Base-by-base conservation (phyloP, 2,888 invertebrate genomes). In the Eurois occulta region DNA sequence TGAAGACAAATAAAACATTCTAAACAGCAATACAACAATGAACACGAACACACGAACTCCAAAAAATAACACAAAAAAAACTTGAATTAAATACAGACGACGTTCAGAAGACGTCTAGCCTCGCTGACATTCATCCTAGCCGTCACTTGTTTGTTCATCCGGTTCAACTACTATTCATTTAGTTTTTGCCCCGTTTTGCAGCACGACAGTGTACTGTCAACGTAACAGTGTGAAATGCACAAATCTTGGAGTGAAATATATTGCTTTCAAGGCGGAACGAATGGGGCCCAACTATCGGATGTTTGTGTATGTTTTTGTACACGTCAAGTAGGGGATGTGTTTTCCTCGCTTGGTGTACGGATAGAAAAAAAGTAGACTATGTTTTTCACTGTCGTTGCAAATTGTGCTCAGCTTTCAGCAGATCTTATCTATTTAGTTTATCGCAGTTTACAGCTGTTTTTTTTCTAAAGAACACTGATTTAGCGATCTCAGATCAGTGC, bases 241-340 rank as follows among this genome's bases (percentile, higher is more conserved):
- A 87, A 88, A 87, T 88, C 87, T 87, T 83, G 75, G 76, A 81
- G 78, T 69, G 75, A 80, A 85, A 88, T 85, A 78, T 77, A 87
- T 87, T 88, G 85, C 87, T 74, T 82, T 78, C 71, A 77, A 77
- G 85, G 67, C 71, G 65, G 74, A 84, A 84, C 70, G 75, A 72
- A 85, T 79, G 85, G 75, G 72, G 62, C 58, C 76, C 72, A 73
- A 65, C 82, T 76, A 85, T 85, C 70, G 75, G 62, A 78, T 81
- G 81, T 74, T 74, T 41, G 76, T 62, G 75, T 66, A 38, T 18
- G 79, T 82, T 81, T 81, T 82, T 82, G 67, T 81, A 68, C 75
- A 75, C 62, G 66, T 78, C 78, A 74, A 58, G 77, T 10, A 6
- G 52, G 38, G n/a, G 18, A 38, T 48, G 35, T 83, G 69, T 65